These are phyloP conservation scores for Pangasius mekongensis DNA, from an alignment of 2,797 vertebrate species.

Conservation along the genomic window DNA sequence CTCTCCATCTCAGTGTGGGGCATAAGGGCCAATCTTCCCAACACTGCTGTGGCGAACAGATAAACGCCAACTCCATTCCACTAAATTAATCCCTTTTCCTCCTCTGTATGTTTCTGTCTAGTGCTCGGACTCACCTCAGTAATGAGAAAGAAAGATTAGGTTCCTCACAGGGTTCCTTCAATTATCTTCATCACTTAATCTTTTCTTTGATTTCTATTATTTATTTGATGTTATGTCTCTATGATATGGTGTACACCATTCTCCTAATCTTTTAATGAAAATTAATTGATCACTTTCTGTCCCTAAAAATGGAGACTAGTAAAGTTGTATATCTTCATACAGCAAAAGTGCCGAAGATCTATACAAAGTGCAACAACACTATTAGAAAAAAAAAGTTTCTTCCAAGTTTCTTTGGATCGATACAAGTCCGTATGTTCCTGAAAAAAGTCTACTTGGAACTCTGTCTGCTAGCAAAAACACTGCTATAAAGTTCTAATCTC, in stretches of 20 bases:
- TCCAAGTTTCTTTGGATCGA: not conserved
- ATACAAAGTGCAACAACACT: no score
- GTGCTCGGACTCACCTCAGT: slow-evolving; percentile 33
- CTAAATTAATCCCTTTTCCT: slow-evolving; percentile 45
- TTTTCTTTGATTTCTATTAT: not conserved
- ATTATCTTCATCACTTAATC: not conserved
- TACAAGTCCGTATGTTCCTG: not conserved
- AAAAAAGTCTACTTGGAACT: not conserved
- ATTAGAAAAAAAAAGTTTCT: not conserved
- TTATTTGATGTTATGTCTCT: not conserved
- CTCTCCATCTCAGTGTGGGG: slow-evolving; percentile 42
- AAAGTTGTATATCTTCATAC: not conserved
- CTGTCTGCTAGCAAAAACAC: not conserved
- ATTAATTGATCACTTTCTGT: not conserved
- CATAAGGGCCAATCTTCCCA: slow-evolving; percentile 48
- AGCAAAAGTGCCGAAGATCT: not conserved
- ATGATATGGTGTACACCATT: not conserved
- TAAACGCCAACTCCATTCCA: slow-evolving; percentile 55
- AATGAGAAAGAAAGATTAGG: slow-evolving; percentile 40
- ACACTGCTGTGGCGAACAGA: slow-evolving; percentile 51
- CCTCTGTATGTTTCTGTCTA: not conserved
- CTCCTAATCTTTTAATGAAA: not conserved
- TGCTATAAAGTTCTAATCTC: not conserved
- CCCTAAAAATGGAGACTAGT: not conserved
- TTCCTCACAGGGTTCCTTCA: slow-evolving; percentile 33